Conservation (phyloP, 2,113 vertebrate species). For the Rousettus leschenaultii region DNA sequence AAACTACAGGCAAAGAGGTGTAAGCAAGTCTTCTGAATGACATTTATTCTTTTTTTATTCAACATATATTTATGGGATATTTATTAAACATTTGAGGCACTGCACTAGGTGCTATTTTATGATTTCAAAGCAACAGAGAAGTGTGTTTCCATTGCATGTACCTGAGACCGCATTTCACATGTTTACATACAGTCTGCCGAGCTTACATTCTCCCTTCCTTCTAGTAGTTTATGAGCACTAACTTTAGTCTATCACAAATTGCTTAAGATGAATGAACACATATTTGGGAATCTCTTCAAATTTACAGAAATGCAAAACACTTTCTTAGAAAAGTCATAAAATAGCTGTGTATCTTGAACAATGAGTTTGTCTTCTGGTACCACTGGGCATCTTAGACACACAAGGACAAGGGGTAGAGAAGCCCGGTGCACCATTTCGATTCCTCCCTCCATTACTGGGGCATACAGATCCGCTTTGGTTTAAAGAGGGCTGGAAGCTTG, state of each 20-base stretch:
- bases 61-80: not conserved
- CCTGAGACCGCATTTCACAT: constrained; percentile 10
- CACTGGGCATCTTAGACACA: constrained; percentile 48
- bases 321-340: constrained; percentile 51
- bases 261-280: constrained; percentile 26
- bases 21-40: not conserved
- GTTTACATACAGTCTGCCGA: not conserved
- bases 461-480: not conserved
- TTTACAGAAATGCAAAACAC: constrained; percentile 69
- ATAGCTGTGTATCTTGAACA: constrained; percentile 63
- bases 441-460: not conserved
- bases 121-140: not conserved
- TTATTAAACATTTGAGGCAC: not conserved
- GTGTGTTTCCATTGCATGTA: not conserved
- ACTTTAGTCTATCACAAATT: not conserved
- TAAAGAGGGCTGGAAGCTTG: not conserved
- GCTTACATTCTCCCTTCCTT: not conserved
- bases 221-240: not conserved
- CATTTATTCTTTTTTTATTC: constrained; percentile 40
- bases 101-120: not conserved
- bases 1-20: not conserved
- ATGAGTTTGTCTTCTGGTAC: constrained; percentile 50
- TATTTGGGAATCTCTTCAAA: constrained; percentile 60
- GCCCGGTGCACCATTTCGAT: not conserved
- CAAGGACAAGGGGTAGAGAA: not conserved